These are phyloP conservation scores for Cromileptes altivelis DNA, from an alignment of 2,113 vertebrate species.

Conservation along the genomic window DNA sequence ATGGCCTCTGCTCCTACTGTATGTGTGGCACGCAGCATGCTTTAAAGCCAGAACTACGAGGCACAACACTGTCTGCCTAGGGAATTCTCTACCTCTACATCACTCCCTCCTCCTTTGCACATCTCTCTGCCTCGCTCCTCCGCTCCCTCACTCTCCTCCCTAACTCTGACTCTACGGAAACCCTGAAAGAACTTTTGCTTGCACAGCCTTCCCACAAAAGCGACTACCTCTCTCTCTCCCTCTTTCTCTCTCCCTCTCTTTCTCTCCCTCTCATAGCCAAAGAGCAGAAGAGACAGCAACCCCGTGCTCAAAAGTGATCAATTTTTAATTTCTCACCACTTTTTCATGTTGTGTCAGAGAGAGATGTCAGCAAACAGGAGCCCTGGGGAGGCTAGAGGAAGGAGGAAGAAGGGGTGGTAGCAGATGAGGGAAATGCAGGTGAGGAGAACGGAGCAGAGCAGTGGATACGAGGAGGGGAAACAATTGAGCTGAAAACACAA, in stretches of 20 bases:
- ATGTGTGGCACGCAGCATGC: conserved; percentile 64
- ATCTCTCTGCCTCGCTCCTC: conserved; percentile 40
- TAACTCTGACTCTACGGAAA: conserved; percentile 58
- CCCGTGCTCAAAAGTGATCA: conserved; percentile 71
- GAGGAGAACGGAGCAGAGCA: conserved; percentile 29
- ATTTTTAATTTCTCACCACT: conserved; percentile 78
- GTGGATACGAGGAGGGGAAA: not conserved
- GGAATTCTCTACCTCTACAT: conserved; percentile 72
- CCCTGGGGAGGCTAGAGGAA: conserved; percentile 51
- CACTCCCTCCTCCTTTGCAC: conserved; percentile 53
- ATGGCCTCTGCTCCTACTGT: conserved; percentile 66
- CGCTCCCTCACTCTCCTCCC: conserved; percentile 29
- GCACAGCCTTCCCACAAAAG: conserved; percentile 62
- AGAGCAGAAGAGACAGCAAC: conserved; percentile 56
- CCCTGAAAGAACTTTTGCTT: conserved; percentile 71
- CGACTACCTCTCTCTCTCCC: not conserved
- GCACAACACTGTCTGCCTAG: conserved; percentile 62
- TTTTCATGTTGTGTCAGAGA: conserved; percentile 73
- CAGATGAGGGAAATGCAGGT: conserved; percentile 30
- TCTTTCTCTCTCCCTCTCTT: not conserved
- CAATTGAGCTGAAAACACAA: conserved; percentile 23
- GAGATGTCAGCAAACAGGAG: conserved; percentile 69
- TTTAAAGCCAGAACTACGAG: conserved; percentile 72
- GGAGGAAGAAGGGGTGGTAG: conserved; percentile 21
- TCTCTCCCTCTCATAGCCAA: conserved; percentile 37